Conservation (phyloP, 1,140 invertebrate genomes). For the Drosophila quadrilineata region DNA sequence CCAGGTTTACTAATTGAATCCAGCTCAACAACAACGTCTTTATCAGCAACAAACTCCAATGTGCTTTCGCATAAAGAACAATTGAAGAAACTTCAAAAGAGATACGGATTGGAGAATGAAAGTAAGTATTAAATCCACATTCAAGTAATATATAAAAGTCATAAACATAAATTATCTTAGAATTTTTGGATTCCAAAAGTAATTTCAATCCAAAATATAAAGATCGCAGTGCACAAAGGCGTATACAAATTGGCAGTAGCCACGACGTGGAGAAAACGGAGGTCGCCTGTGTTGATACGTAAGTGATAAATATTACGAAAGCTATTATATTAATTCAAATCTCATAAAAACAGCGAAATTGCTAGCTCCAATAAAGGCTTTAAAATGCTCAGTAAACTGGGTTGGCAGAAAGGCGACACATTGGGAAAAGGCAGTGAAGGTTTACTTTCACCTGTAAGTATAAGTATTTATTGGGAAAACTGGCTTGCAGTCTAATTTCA, state of each 20-base stretch:
- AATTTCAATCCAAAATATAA: conserved; percentile 82
- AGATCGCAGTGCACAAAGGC: conserved; percentile 89
- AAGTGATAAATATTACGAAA: conserved; percentile 67
- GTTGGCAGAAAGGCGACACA: conserved; percentile 93
- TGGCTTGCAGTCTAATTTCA: neutral
- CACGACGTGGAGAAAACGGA: conserved; percentile 92
- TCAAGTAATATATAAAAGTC: neutral
- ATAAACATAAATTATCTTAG: conserved; percentile 15
- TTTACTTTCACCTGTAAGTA: conserved; percentile 90
- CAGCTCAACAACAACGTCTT: conserved; percentile 5
- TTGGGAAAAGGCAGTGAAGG: conserved; percentile 90
- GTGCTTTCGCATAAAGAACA: conserved; percentile 85
- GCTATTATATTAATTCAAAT: neutral
- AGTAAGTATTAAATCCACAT: conserved; percentile 82
- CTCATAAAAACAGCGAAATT: conserved; percentile 89
- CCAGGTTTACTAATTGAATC: conserved; percentile 88
- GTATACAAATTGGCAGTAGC: conserved; percentile 90
- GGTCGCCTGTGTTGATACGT: conserved; percentile 90
- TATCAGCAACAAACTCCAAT: conserved; percentile 11
- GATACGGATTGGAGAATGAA: conserved; percentile 88
- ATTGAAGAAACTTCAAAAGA: conserved; percentile 89
- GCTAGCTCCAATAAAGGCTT: conserved; percentile 92
- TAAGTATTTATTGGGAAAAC: neutral
- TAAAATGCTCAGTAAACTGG: conserved; percentile 94
- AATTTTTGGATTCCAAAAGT: conserved; percentile 70